phyloP scores from a whole-genome alignment of 2,113 vertebrate species.

The Synodontis membranacea region DNA sequence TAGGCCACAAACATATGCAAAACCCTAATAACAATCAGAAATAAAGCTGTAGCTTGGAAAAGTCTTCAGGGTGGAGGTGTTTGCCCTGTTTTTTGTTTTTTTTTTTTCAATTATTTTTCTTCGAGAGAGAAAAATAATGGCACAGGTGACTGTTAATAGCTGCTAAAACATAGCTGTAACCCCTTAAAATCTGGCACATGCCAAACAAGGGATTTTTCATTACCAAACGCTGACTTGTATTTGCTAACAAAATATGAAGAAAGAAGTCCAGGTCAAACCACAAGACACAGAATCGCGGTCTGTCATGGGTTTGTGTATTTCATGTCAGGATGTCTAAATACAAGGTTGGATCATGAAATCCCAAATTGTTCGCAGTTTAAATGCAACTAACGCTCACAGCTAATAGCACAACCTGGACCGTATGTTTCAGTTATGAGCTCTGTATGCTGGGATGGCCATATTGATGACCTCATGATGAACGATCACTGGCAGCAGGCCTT shows the following conservation, averaged over 20 bases:
- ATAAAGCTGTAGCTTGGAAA: neutral
- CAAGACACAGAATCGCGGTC: neutral
- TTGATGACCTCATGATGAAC: constrained; percentile 21
- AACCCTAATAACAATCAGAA: neutral
- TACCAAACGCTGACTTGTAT: neutral
- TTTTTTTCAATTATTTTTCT: neutral
- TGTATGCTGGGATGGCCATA: neutral
- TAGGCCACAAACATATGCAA: too few relatives aligned
- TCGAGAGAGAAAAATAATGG: neutral
- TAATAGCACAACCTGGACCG: constrained; percentile 5
- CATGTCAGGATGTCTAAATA: neutral
- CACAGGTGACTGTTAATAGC: neutral
- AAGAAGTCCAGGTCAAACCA: neutral
- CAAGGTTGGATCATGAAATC: neutral
- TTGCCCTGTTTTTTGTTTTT: neutral
- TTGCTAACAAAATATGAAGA: neutral
- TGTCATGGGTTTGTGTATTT: neutral
- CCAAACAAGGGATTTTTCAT: neutral
- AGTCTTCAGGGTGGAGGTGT: neutral
- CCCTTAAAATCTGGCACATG: neutral
- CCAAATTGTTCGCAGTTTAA: neutral
- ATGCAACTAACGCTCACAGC: neutral
- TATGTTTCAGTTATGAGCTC: constrained; percentile 10
- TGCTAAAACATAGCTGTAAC: neutral
- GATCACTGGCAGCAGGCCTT: constrained; percentile 7